phyloP scores from a whole-genome alignment of 2,113 vertebrate species.

The Eonycteris spelaea region DNA sequence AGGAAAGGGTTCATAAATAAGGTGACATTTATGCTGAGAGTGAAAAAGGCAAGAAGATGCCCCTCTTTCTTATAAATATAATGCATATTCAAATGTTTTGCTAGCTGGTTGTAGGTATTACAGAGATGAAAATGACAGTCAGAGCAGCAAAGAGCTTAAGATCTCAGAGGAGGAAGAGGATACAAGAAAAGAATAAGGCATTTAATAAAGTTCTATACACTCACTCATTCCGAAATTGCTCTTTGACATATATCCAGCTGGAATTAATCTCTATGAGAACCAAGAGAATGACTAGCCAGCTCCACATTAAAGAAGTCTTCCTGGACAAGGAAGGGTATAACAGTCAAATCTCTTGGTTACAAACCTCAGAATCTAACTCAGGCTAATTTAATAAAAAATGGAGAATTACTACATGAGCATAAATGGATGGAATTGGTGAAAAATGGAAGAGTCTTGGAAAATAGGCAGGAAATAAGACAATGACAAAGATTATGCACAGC shows the following conservation, averaged over 20 bases:
- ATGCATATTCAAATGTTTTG: background rate
- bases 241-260: background rate
- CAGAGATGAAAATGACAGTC: background rate
- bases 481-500: too few species aligned
- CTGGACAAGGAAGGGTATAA: background rate
- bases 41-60: background rate
- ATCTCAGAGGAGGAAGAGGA: background rate
- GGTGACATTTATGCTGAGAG: background rate
- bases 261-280: background rate
- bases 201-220: background rate
- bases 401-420: background rate
- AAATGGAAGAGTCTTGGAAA: background rate
- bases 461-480: background rate
- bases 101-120: background rate
- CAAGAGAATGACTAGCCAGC: background rate
- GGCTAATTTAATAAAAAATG: background rate
- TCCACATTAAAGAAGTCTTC: background rate
- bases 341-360: background rate
- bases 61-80: background rate
- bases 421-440: background rate
- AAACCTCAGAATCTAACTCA: background rate
- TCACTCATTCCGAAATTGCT: background rate
- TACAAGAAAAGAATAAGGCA: background rate
- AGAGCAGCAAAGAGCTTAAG: background rate
- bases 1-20: background rate